phyloP scores from a whole-genome alignment of 2,797 vertebrate genomes.

The Fundulus diaphanus region DNA sequence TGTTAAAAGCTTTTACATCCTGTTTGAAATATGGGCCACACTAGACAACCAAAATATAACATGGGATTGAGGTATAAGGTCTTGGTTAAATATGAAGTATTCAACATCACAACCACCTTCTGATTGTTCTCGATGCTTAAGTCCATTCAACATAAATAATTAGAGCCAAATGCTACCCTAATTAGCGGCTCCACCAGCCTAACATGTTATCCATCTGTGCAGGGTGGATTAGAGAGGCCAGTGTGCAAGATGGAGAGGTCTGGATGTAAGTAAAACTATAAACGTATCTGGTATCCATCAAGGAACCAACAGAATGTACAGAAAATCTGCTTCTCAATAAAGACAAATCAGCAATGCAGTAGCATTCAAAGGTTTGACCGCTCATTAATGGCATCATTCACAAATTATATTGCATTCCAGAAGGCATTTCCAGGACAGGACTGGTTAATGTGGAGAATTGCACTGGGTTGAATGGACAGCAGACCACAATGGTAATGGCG shows the following conservation, averaged over 20 bases:
- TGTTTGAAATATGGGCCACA: no score
- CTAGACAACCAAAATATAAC: no score
- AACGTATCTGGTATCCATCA: background rate
- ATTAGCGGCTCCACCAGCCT: no score
- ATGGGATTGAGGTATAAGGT: no score
- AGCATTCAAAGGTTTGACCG: conserved; percentile 61
- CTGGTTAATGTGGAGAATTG: conserved; percentile 60
- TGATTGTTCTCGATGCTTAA: background rate
- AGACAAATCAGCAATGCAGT: conserved; percentile 41
- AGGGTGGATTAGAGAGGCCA: background rate
- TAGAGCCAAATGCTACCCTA: no score
- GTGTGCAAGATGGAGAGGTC: background rate
- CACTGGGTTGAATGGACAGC: conserved; percentile 7
- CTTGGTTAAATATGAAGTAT: no score
- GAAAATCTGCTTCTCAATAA: conserved; percentile 23
- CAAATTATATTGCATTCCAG: conserved; percentile 58
- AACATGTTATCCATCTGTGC: no score
- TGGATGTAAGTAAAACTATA: background rate
- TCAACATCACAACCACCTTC: no score
- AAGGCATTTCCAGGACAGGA: conserved; percentile 55
- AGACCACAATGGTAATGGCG: background rate
- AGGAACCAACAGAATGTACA: background rate
- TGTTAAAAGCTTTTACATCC: background rate
- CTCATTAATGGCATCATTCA: conserved; percentile 55
- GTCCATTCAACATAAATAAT: background rate